Evolutionary conservation across 1,140 invertebrate species (phyloP).

Genomic region (Zaprionus camerounensis): DNA sequence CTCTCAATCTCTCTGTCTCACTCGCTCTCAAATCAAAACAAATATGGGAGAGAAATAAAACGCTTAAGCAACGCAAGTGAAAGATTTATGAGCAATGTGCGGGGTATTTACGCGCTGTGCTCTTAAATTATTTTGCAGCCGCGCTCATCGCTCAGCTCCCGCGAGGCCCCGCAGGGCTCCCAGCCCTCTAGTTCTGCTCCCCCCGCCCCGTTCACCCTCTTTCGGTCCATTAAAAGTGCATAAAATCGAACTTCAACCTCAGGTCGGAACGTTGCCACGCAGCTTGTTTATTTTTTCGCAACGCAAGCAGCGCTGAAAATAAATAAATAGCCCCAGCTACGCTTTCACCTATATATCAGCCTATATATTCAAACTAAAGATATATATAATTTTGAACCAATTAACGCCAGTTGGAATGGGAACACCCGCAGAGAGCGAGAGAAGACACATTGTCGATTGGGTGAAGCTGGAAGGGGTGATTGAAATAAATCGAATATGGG

Average conservation of each 20-base stretch:
- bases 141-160: slow-evolving; percentile 32
- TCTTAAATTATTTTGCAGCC: slow-evolving; percentile 71
- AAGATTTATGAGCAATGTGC: slow-evolving; percentile 76
- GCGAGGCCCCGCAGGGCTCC: neutral
- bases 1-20: neutral
- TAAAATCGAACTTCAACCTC: slow-evolving; percentile 51
- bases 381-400: slow-evolving; percentile 54
- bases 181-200: neutral
- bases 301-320: slow-evolving; percentile 33
- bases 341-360: slow-evolving; percentile 5
- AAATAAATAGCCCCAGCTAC: slow-evolving; percentile 59
- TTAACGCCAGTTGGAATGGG: slow-evolving; percentile 50
- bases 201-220: neutral
- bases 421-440: slow-evolving; percentile 46
- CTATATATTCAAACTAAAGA: neutral
- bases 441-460: slow-evolving; percentile 7
- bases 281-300: slow-evolving; percentile 68
- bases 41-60: slow-evolving; percentile 69
- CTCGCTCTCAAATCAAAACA: slow-evolving; percentile 54
- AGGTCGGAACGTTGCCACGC: slow-evolving; percentile 12
- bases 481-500: no score
- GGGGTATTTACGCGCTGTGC: slow-evolving; percentile 66
- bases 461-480: neutral
- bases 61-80: slow-evolving; percentile 71
- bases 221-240: slow-evolving; percentile 67